phyloP scores from a whole-genome alignment of 30 jellyfish, hydroid and myxozoan genomes.

The Chrysaora quinquecirrha region DNA sequence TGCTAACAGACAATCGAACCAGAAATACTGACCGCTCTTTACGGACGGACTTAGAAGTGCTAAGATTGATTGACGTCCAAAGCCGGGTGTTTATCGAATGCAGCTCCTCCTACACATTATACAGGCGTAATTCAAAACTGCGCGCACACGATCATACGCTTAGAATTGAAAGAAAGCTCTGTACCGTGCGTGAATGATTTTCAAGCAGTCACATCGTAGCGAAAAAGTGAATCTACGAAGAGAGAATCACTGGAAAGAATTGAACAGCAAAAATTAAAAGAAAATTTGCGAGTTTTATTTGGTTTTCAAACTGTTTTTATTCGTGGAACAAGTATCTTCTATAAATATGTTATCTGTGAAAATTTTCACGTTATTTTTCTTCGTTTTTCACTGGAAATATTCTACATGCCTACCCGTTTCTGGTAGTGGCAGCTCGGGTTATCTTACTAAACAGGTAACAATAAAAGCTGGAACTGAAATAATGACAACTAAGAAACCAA shows the following conservation, averaged over 20 bases:
- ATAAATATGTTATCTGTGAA: neutral
- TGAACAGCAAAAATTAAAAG: too few species aligned
- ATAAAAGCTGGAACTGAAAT: too few species aligned
- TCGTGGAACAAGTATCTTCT: too few species aligned
- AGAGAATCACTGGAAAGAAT: too few species aligned
- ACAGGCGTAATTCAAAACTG: neutral
- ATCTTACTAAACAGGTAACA: too few species aligned
- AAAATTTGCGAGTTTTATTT: too few species aligned
- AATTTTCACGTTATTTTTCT: too few species aligned
- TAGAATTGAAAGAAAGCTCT: neutral
- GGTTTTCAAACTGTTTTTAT: too few species aligned
- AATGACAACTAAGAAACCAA: neutral
- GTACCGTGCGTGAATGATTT: too few species aligned
- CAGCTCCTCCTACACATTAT: slow-evolving; percentile 43
- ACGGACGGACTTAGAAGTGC: slow-evolving; percentile 43
- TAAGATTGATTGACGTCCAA: slow-evolving; percentile 42
- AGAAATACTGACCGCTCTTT: slow-evolving; percentile 42
- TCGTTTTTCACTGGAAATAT: slow-evolving; percentile 21
- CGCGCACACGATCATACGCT: slow-evolving; percentile 21
- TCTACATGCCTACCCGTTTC: slow-evolving; percentile 17
- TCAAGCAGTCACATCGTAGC: too few species aligned
- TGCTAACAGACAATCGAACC: slow-evolving; percentile 39
- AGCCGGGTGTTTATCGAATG: slow-evolving; percentile 44
- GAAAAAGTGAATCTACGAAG: too few species aligned
- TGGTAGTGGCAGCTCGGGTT: too few species aligned